phyloP scores from a whole-genome alignment of 2,888 invertebrate species.

The Sinopyrophorus schimmeli region DNA sequence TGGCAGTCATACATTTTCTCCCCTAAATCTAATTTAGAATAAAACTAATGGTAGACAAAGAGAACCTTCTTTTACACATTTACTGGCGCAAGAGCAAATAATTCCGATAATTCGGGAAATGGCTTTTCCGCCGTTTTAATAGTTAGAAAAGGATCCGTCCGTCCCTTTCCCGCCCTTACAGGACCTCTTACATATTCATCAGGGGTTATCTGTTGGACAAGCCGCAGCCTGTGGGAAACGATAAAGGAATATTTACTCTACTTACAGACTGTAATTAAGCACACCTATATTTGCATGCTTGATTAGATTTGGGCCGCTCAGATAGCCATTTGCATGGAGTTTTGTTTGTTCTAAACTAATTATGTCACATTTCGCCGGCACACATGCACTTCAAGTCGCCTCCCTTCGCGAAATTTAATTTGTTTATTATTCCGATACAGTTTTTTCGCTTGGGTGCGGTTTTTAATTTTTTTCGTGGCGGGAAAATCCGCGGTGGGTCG shows the following conservation, averaged over 20 bases:
- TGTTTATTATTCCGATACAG: conserved; percentile 29
- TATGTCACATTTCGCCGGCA: conserved; percentile 45
- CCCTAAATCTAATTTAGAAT: no score
- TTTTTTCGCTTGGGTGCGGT: conserved; percentile 28
- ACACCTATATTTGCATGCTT: conserved; percentile 55
- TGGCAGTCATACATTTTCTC: no score
- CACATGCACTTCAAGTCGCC: conserved; percentile 19
- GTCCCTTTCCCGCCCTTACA: conserved; percentile 26
- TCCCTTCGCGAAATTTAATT: conserved; percentile 20
- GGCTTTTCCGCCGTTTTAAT: conserved; percentile 38
- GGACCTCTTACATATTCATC: conserved; percentile 54
- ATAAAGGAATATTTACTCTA: conserved; percentile 56
- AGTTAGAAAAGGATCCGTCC: conserved; percentile 42
- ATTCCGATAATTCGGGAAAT: conserved; percentile 37
- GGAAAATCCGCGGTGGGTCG: no score
- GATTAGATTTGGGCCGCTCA: conserved; percentile 53
- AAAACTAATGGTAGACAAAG: conserved; percentile 17
- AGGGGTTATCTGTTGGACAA: conserved; percentile 53
- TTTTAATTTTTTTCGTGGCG: no score
- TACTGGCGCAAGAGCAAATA: conserved; percentile 41
- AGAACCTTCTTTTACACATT: conserved; percentile 19
- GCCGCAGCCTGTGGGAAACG: conserved; percentile 51
- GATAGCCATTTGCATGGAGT: conserved; percentile 53
- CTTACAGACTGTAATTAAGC: conserved; percentile 56
- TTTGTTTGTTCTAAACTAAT: conserved; percentile 52